A percentile compares a stretch with the other conserved stretches of the same genome.
Conservation (phyloP, 2,888 invertebrate genomes). For the Eubasilissa splendida region DNA sequence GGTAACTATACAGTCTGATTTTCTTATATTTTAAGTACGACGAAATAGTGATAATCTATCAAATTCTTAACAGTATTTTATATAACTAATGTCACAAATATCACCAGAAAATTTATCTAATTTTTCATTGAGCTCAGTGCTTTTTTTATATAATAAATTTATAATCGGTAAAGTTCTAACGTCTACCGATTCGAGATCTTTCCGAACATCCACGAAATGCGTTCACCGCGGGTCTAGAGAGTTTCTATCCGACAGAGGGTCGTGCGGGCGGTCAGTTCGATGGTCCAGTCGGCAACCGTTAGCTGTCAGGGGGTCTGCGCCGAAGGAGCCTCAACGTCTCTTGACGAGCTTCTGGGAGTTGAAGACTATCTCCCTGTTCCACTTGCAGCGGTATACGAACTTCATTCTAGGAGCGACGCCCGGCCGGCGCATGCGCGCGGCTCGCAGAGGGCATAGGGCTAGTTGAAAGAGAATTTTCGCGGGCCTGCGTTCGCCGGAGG, state of each 20-base stretch:
- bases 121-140: slow-evolving; percentile 31
- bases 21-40: slow-evolving; percentile 30
- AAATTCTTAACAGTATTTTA: slow-evolving; percentile 14
- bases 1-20: slow-evolving; percentile 36
- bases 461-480: slow-evolving; percentile 43
- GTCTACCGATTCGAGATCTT: slow-evolving; percentile 32
- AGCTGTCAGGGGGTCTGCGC: slow-evolving; percentile 58
- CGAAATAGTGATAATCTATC: slow-evolving; percentile 8
- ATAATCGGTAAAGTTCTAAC: not conserved
- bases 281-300: slow-evolving; percentile 61
- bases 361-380: slow-evolving; percentile 94
- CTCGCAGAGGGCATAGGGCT: slow-evolving; percentile 42
- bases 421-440: slow-evolving; percentile 58
- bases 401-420: slow-evolving; percentile 74
- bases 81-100: slow-evolving; percentile 35
- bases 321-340: slow-evolving; percentile 82
- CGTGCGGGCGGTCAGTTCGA: slow-evolving; percentile 20
- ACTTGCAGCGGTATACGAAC: slow-evolving; percentile 91
- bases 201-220: slow-evolving; percentile 51
- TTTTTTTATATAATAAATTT: slow-evolving; percentile 18
- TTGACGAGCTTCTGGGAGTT: slow-evolving; percentile 94
- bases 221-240: slow-evolving; percentile 60
- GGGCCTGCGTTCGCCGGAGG: slow-evolving; percentile 6
- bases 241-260: slow-evolving; percentile 54
- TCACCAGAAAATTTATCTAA: slow-evolving; percentile 26